Evolutionary conservation across 2,888 invertebrate species (phyloP).

Genomic region (Toxonevra muliebris): DNA sequence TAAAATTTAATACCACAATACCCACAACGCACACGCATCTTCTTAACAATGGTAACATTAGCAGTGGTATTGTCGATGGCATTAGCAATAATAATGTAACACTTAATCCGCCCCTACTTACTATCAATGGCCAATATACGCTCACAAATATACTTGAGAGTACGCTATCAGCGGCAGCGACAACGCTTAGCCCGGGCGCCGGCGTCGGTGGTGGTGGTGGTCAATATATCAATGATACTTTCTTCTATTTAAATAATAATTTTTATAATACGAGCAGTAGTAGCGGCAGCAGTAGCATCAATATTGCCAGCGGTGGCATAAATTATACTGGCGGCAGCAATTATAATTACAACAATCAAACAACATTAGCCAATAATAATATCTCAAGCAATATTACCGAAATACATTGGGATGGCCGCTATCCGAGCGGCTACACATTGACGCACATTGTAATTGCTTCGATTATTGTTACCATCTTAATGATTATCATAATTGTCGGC

Average conservation of each 20-base stretch:
- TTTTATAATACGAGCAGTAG: slow-evolving; percentile 48
- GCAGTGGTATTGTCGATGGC: neutral
- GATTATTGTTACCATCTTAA: slow-evolving; percentile 88
- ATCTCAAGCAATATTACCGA: slow-evolving; percentile 53
- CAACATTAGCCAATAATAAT: slow-evolving; percentile 20
- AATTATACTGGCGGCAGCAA: slow-evolving; percentile 43
- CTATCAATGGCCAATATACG: slow-evolving; percentile 52
- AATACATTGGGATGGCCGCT: slow-evolving; percentile 65
- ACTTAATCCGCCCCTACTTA: slow-evolving; percentile 55
- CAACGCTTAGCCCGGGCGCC: slow-evolving; percentile 36
- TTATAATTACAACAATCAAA: slow-evolving; percentile 49
- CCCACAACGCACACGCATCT: slow-evolving; percentile 25
- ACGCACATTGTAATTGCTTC: slow-evolving; percentile 91
- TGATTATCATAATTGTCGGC: slow-evolving; percentile 95
- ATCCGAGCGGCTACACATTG: slow-evolving; percentile 92
- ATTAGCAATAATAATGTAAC: slow-evolving; percentile 37
- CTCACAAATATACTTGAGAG: slow-evolving; percentile 50
- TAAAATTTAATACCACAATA: slow-evolving; percentile 7
- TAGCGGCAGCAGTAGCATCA: slow-evolving; percentile 38
- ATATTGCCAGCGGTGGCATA: slow-evolving; percentile 24
- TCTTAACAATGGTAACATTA: slow-evolving; percentile 17
- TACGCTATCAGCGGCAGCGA: slow-evolving; percentile 35
- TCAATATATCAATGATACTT: slow-evolving; percentile 53
- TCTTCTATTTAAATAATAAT: slow-evolving; percentile 52
- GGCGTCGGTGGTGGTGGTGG: no score